Percentiles rank a stretch among this genome's conserved stretches.
Evolutionary conservation across 2,113 vertebrate species (phyloP).

Genomic region (Beaufortia kweichowensis): DNA sequence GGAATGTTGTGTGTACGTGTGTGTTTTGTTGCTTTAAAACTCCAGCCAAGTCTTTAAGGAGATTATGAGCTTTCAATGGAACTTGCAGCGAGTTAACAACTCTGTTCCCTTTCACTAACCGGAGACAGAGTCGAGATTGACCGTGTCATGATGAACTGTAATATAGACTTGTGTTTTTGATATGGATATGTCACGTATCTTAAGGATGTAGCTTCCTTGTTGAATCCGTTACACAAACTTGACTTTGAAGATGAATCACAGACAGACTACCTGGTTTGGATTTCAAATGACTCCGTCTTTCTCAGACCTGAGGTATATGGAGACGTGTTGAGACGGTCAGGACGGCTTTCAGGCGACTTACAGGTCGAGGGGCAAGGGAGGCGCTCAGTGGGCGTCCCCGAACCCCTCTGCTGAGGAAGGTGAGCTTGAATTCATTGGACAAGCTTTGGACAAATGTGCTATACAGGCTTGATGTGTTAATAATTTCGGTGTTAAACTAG

Average conservation of each 20-base stretch:
- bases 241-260: background rate
- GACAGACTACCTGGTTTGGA: background rate
- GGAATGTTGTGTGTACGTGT: constrained; percentile 52
- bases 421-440: constrained; percentile 35
- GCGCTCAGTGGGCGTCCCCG: constrained; percentile 58
- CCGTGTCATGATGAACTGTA: background rate
- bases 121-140: background rate
- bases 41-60: constrained; percentile 68
- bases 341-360: constrained; percentile 64
- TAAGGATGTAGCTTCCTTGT: background rate
- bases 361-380: constrained; percentile 60
- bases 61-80: constrained; percentile 65
- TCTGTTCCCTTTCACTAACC: background rate
- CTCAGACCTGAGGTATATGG: constrained; percentile 19
- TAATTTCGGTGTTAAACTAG: background rate
- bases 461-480: background rate
- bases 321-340: constrained; percentile 55
- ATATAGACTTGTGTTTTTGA: background rate
- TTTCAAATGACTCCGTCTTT: background rate
- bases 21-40: constrained; percentile 61
- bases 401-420: constrained; percentile 59
- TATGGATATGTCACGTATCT: background rate
- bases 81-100: constrained; percentile 37
- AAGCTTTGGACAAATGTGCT: background rate
- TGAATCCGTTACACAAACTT: background rate